Percentiles rank a stretch among this genome's conserved stretches.
Evolutionary conservation across 2,113 vertebrate genomes (phyloP).

Genomic region (Polypterus senegalus): DNA sequence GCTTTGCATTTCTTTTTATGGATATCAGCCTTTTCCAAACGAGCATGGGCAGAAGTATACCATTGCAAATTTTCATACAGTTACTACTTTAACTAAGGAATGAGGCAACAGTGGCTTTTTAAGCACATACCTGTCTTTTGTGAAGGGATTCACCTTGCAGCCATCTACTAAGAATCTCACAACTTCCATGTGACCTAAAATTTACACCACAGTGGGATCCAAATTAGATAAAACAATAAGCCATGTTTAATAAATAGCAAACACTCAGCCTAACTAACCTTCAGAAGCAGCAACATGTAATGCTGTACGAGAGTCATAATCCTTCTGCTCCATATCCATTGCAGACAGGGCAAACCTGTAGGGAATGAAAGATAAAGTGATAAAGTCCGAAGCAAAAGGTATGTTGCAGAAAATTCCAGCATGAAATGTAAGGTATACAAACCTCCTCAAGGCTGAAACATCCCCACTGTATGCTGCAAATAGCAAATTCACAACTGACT

Average conservation of each 20-base stretch:
- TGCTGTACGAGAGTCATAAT: constrained; percentile 68
- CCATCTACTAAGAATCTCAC: constrained; percentile 63
- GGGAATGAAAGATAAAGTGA: background rate
- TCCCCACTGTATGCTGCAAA: constrained; percentile 76
- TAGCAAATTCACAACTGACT: constrained; percentile 68
- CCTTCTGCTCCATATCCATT: constrained; percentile 70
- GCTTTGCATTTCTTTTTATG: too few species aligned
- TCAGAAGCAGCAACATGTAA: constrained; percentile 70
- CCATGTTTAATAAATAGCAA: background rate
- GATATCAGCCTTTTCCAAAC: too few species aligned
- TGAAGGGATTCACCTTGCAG: constrained; percentile 68
- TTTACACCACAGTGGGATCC: background rate
- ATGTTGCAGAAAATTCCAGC: too few species aligned
- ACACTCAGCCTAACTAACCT: constrained; percentile 36
- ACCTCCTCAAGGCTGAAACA: constrained; percentile 74
- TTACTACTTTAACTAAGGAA: background rate
- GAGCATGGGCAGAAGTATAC: too few species aligned
- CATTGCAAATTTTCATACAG: background rate
- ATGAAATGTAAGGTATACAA: constrained; percentile 5
- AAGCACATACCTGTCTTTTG: constrained; percentile 55
- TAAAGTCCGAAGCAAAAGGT: background rate
- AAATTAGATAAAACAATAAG: background rate
- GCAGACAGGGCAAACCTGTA: constrained; percentile 69
- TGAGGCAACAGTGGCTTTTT: background rate
- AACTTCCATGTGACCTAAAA: constrained; percentile 61